Base-by-base conservation (phyloP, 2,797 vertebrate species). In the Leucoraja ocellata region DNA sequence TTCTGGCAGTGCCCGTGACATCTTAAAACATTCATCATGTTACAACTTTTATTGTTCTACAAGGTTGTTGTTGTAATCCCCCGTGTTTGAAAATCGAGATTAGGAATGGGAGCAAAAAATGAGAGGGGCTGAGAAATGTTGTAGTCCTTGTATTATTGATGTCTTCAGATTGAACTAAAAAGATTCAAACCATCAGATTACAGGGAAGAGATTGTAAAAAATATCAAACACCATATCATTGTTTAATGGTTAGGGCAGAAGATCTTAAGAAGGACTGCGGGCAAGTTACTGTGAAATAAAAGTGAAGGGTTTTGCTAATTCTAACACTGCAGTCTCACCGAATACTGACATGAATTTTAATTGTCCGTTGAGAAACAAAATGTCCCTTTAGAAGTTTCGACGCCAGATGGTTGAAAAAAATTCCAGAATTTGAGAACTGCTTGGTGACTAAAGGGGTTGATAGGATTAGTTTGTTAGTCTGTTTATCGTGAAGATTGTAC, bases 191-290 rank as follows among this genome's bases (percentile, higher is more conserved):
- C 25, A 0, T n/a, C 54, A 23, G 71, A 28, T 76, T 92, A 54
- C 90, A 92, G 28, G 63, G 84, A 88, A 68, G 84, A 88, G n/a
- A 88, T 88, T 65, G 84, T 88, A 54, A 54, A 68, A 74, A 74
- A 68, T 88, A 88, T 68, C 84, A 68, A 88, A 88, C 61, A 88
- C 7, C 36, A 21, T 32, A 36, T 68, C 16, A 88, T 88, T 68
- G 84, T 68, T 88, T 68, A 88, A 68, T 68, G 61, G n/a, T 14
- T 88, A 36, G 84, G 16, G 6, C 61, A 36, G 84, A 13, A 88
- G n/a, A 7, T 88, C 84, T 68, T 21, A 36, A 88, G 68, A 36
- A 63, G 25, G 13, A 4, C 58, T 63, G 18, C 5, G 8, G 61
- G 58, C 6, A 68, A 68, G n/a, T 68, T 68, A 36, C 63, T 68